Percentiles rank a stretch among this genome's conserved stretches.
Conservation (phyloP, 2,888 invertebrate genomes). For the Dysmachus trigonus region DNA sequence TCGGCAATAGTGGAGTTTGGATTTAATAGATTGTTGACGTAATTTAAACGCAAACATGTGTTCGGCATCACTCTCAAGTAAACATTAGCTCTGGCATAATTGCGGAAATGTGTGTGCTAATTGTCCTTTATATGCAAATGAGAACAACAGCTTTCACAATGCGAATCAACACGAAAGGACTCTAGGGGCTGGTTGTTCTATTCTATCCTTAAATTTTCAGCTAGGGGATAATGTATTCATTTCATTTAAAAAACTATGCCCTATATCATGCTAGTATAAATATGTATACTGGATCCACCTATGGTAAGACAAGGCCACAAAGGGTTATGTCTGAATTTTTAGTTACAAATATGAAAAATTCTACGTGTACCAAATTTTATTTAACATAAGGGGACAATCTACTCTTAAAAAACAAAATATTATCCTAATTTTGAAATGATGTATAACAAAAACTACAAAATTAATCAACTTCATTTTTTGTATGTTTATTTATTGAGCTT, state of each 20-base stretch:
- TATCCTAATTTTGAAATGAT: no score
- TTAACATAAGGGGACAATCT: no score
- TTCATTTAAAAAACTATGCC: neutral
- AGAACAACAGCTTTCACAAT: neutral
- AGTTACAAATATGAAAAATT: neutral
- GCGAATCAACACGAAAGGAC: neutral
- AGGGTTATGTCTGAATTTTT: neutral
- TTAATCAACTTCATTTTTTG: no score
- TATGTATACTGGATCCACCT: neutral
- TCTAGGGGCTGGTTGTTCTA: neutral
- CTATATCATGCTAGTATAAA: neutral
- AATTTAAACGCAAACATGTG: slow-evolving; percentile 21
- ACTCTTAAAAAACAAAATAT: no score
- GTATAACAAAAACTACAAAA: no score
- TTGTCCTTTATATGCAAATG: neutral
- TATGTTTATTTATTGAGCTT: no score
- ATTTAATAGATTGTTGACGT: slow-evolving; percentile 25
- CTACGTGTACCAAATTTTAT: neutral
- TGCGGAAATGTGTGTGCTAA: slow-evolving; percentile 18
- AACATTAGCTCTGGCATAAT: slow-evolving; percentile 1
- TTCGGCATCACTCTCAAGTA: slow-evolving; percentile 18
- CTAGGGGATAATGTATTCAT: neutral
- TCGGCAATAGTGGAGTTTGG: neutral
- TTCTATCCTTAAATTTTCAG: neutral
- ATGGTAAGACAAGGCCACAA: neutral